Evolutionary conservation across 1,140 invertebrate species (phyloP).

Genomic region (Euwallacea similis): DNA sequence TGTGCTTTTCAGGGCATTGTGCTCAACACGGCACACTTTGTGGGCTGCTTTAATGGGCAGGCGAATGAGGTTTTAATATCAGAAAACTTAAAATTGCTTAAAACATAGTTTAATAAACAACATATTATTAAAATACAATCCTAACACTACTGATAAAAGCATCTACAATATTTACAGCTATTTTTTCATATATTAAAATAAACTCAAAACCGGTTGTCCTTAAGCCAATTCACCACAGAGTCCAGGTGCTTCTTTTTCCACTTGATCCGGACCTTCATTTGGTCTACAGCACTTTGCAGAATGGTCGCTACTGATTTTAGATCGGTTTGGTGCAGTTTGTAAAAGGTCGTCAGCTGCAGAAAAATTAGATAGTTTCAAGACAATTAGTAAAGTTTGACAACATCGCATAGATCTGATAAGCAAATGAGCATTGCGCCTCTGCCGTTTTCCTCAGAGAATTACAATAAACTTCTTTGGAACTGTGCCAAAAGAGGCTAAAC

Average conservation of each 20-base stretch:
- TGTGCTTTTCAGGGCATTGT: slow-evolving; percentile 23
- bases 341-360: slow-evolving; percentile 46
- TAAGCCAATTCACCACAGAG: slow-evolving; percentile 45
- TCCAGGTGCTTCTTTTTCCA: slow-evolving; percentile 47
- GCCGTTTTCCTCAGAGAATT: background rate
- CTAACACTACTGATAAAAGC: too few relatives aligned
- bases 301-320: slow-evolving; percentile 43
- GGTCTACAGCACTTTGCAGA: slow-evolving; percentile 47
- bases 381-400: background rate
- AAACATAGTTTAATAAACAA: too few relatives aligned
- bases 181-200: too few relatives aligned
- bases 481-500: background rate
- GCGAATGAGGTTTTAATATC: slow-evolving; percentile 25
- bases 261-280: slow-evolving; percentile 46
- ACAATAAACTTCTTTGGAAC: too few relatives aligned
- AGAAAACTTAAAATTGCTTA: too few relatives aligned
- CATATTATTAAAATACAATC: too few relatives aligned
- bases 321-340: slow-evolving; percentile 46
- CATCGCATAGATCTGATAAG: too few relatives aligned
- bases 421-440: too few relatives aligned
- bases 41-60: background rate
- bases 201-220: slow-evolving; percentile 36
- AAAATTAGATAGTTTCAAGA: background rate
- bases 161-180: too few relatives aligned
- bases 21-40: slow-evolving; percentile 18